Conservation (phyloP, 1,140 invertebrate species). For the Oedothorax gibbosus region DNA sequence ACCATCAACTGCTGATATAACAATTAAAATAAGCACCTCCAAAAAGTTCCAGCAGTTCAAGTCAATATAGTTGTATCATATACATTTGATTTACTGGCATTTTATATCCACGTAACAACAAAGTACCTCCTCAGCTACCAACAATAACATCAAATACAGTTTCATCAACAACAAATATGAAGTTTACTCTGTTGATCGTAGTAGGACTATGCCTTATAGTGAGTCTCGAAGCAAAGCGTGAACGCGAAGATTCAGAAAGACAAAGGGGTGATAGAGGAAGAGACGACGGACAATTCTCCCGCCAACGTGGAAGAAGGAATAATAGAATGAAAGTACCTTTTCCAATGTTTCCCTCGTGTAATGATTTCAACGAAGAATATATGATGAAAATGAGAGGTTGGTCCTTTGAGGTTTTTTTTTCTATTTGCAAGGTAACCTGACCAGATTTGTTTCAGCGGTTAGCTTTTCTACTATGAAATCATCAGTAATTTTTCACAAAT, state of each 20-base stretch:
- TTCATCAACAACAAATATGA: not conserved
- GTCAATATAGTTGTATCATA: no score
- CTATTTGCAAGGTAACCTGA: no score
- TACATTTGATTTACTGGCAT: no score
- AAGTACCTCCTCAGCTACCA: no score
- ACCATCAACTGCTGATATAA: no score
- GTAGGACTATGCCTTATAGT: not conserved
- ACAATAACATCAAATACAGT: not conserved
- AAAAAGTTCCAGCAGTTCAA: no score
- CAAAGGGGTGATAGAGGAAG: not conserved
- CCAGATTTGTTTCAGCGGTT: no score
- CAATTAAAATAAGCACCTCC: no score
- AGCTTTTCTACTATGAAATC: no score
- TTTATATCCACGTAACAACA: no score
- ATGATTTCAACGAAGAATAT: conserved; percentile 17
- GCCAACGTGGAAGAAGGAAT: not conserved
- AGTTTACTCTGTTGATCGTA: not conserved
- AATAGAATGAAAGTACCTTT: not conserved
- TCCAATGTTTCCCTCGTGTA: not conserved
- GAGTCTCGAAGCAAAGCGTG: not conserved
- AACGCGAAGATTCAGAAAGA: not conserved
- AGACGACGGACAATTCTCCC: not conserved
- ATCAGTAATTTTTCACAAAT: no score
- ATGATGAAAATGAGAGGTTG: not conserved
- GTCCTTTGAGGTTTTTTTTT: not conserved